Base-by-base conservation (phyloP, 1,140 invertebrate genomes). In the Conus ventricosus region DNA sequence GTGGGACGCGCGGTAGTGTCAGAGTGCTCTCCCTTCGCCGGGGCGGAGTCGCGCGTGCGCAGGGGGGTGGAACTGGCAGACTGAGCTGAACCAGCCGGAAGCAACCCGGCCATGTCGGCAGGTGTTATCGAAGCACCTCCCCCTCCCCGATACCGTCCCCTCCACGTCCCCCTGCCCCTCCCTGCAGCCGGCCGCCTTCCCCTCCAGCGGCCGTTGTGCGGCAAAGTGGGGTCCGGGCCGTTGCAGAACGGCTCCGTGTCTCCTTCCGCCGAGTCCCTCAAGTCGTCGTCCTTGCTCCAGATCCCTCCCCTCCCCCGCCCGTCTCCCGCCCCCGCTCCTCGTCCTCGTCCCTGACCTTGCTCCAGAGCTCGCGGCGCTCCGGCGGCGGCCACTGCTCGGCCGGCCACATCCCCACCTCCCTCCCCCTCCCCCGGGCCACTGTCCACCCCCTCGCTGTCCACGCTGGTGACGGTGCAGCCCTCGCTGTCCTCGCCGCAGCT, bases 41-140 rank as follows among this genome's bases (percentile, higher is more conserved):
- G 8, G 8, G 8, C 57, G 0, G 8, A 8, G 8, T 60, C 57
- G 15, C 57, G 8, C 57, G 8, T 60, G 8, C 57, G 15, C 8
- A 15, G 57, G 8, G 8, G 57, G 57, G 57, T 8, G 57, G 57
- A 60, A 60, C 57, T 60, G 8, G 57, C 57, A 11, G 57, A 60
- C 15, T 60, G 57, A 60, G 57, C 1, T 60, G 57, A 60, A 15
- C 57, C 57, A 60, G 57, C 57, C 57, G 15, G 57, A 8, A 60
- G 57, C 57, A 8, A 60, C 1, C 57, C 57, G 57, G 57, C 57
- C 57, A 60, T 60, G 57, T 60, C 76, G 76, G 76, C 23, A 13
- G 76, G 25, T 39, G 76, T 81, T 81, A 81, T 20, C 80, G 80
- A 8, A 81, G 80, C 39, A 23, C 80, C 80, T 81, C 80, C 80